phyloP scores from a whole-genome alignment of 2,797 vertebrate genomes.

The Euthynnus affinis region DNA sequence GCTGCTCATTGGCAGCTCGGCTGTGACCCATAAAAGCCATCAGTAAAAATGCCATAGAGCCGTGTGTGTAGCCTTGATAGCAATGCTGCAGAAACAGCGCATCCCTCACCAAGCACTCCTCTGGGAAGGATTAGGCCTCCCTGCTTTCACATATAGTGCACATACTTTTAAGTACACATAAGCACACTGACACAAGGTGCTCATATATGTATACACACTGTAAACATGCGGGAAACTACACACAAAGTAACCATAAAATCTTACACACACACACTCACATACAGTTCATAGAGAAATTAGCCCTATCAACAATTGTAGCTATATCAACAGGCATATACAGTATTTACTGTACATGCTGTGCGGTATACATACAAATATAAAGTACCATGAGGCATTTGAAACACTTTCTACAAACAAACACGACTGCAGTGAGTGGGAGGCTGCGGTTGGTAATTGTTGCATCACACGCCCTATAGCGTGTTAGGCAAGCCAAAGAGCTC shows the following conservation, averaged over 20 bases:
- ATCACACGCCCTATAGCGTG: constrained; percentile 63
- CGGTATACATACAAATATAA: constrained; percentile 29
- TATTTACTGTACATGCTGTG: not conserved
- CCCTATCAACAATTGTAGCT: not conserved
- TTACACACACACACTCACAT: constrained; percentile 11
- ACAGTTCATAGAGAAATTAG: constrained; percentile 13
- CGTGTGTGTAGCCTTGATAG: constrained; percentile 57
- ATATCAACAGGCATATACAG: constrained; percentile 20
- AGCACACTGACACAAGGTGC: constrained; percentile 40
- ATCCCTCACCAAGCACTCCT: constrained; percentile 76
- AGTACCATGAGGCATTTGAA: constrained; percentile 37
- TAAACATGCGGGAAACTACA: constrained; percentile 13
- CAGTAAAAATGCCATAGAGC: constrained; percentile 67
- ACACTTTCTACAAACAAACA: constrained; percentile 59
- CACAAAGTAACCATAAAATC: constrained; percentile 40
- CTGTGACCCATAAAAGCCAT: constrained; percentile 69
- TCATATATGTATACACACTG: constrained; percentile 31
- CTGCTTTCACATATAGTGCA: constrained; percentile 51
- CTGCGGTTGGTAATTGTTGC: constrained; percentile 72
- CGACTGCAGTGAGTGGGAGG: constrained; percentile 53
- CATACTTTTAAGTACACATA: constrained; percentile 43
- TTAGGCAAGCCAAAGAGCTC: constrained; percentile 65
- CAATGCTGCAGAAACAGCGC: constrained; percentile 59
- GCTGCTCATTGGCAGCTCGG: constrained; percentile 66
- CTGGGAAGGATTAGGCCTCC: constrained; percentile 73